phyloP scores from a whole-genome alignment of 2,888 invertebrate species.

The Tenthredo notha region DNA sequence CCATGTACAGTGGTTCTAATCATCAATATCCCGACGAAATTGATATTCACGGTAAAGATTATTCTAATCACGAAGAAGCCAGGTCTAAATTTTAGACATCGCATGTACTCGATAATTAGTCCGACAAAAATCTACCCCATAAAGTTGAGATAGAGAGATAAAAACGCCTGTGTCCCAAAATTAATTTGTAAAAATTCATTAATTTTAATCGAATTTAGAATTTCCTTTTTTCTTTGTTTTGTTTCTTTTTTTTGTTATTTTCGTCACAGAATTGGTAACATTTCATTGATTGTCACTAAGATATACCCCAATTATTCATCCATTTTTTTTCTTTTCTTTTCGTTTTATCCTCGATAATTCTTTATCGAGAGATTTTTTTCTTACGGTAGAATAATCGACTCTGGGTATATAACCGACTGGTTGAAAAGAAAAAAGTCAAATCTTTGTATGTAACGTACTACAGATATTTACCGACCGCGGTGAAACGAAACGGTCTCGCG shows the following conservation, averaged over 20 bases:
- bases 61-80: conserved; percentile 57
- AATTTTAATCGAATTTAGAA: background rate
- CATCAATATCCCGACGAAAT: conserved; percentile 74
- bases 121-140: background rate
- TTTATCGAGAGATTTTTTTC: background rate
- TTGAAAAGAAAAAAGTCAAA: background rate
- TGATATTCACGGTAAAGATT: conserved; percentile 62
- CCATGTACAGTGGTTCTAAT: conserved; percentile 80
- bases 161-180: background rate
- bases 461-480: conserved; percentile 14
- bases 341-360: background rate
- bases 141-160: background rate
- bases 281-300: background rate
- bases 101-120: background rate
- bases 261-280: background rate
- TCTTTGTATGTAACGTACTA: background rate
- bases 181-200: background rate
- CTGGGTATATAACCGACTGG: conserved; percentile 21
- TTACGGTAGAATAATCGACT: background rate
- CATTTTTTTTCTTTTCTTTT: background rate
- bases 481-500: background rate
- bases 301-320: background rate
- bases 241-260: background rate
- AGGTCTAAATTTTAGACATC: conserved; percentile 38
- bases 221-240: background rate